Percentiles rank a stretch among this genome's conserved stretches.
These are phyloP conservation scores for Myiothlypis chrysogaster DNA, from an alignment of 2,797 vertebrate species.

Conservation along the genomic window DNA sequence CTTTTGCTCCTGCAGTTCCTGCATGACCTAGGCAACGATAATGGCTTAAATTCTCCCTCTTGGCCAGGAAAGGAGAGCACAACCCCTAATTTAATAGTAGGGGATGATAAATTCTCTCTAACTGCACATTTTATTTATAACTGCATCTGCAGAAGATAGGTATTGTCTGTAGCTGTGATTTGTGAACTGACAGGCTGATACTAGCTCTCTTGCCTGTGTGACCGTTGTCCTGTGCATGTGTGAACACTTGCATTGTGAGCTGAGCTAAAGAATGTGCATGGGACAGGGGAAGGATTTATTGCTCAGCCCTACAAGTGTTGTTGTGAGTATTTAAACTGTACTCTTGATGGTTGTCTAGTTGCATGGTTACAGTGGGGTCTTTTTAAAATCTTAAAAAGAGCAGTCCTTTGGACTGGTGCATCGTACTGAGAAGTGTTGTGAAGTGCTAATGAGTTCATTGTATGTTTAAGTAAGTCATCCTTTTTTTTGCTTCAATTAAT, in stretches of 20 bases:
- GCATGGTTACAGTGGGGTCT: fast-evolving
- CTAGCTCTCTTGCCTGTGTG: neutral
- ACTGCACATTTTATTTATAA: neutral
- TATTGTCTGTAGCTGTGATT: neutral
- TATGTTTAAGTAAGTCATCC: neutral
- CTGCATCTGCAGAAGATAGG: neutral
- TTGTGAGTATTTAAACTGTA: neutral
- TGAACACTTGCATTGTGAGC: neutral
- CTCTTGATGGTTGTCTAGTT: neutral
- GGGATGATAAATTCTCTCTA: neutral
- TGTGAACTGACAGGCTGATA: neutral
- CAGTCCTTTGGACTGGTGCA: neutral
- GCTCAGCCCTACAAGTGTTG: neutral
- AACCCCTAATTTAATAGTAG: neutral
- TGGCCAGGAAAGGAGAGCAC: neutral
- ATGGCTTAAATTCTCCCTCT: neutral
- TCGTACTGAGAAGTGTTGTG: neutral
- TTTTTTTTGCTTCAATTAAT: neutral
- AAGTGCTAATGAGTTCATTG: neutral
- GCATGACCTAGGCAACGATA: neutral
- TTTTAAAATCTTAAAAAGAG: neutral
- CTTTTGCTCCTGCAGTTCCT: neutral
- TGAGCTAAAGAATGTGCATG: fast-evolving
- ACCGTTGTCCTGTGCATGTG: neutral
- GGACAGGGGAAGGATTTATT: neutral